These are phyloP conservation scores for Bradynema listronoti DNA, from an alignment of 1,140 invertebrate species.

Conservation along the genomic window DNA sequence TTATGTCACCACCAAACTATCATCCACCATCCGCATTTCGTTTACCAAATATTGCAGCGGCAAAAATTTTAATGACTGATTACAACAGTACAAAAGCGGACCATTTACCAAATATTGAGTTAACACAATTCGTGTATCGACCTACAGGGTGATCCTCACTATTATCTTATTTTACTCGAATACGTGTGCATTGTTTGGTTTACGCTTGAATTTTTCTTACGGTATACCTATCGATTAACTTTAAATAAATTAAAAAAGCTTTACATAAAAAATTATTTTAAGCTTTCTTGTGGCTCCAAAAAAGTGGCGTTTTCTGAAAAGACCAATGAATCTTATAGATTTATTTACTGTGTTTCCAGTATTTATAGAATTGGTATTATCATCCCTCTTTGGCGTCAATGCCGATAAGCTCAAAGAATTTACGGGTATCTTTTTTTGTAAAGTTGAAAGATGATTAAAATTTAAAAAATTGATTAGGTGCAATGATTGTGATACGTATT, in stretches of 20 bases:
- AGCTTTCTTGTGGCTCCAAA: constrained; percentile 56
- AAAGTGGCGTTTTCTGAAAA: constrained; percentile 59
- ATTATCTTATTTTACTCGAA: constrained; percentile 41
- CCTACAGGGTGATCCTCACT: constrained; percentile 50
- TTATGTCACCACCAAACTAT: too few relatives aligned
- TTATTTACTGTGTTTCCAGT: constrained; percentile 62
- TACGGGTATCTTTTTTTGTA: constrained; percentile 35
- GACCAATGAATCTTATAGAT: constrained; percentile 62
- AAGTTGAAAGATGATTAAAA: background rate
- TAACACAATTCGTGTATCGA: constrained; percentile 42
- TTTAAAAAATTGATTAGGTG: constrained; percentile 39
- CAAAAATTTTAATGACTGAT: background rate
- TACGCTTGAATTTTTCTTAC: constrained; percentile 59
- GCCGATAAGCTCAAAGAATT: constrained; percentile 47
- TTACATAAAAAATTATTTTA: constrained; percentile 23
- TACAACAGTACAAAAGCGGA: background rate
- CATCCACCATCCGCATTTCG: background rate
- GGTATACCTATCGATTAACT: too few relatives aligned
- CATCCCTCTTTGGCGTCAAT: constrained; percentile 44
- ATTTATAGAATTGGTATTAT: constrained; percentile 57
- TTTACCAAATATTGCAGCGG: background rate
- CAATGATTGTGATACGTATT: constrained; percentile 61
- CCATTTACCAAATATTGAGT: background rate
- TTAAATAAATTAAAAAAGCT: too few relatives aligned
- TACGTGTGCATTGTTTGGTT: constrained; percentile 62